Evolutionary conservation across 2,113 vertebrate genomes (phyloP).

Genomic region (Mormyrus lacerda): DNA sequence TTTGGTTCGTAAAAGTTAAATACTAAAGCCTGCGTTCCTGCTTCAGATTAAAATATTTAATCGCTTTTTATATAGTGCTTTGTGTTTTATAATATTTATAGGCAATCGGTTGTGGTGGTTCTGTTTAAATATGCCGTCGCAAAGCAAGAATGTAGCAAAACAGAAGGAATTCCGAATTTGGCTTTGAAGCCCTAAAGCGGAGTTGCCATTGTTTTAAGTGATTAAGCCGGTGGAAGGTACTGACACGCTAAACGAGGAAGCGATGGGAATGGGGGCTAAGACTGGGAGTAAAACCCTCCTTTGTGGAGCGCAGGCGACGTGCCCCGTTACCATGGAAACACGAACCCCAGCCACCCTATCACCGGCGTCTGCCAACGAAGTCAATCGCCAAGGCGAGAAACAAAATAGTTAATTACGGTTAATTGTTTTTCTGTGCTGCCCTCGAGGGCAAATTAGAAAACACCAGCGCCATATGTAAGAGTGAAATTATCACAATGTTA

Average conservation of each 20-base stretch:
- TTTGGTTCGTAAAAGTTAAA: background rate
- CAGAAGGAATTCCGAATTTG: background rate
- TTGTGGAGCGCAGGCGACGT: background rate
- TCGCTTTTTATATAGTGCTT: background rate
- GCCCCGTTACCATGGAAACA: constrained; percentile 4
- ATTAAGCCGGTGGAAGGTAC: background rate
- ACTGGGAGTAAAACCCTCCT: background rate
- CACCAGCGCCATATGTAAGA: background rate
- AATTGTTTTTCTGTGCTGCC: background rate
- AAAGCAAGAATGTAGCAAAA: background rate
- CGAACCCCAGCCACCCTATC: background rate
- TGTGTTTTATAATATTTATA: background rate
- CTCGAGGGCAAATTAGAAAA: constrained; percentile 8
- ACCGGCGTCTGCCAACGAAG: background rate
- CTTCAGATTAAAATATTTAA: background rate
- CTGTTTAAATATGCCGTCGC: background rate
- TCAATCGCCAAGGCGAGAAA: background rate
- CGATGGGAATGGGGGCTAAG: background rate
- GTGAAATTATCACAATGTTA: background rate
- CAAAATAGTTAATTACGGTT: background rate
- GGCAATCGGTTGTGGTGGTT: background rate
- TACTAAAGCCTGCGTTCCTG: background rate
- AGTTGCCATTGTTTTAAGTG: background rate
- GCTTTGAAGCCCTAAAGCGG: background rate
- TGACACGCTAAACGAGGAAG: background rate